Base-by-base conservation (phyloP, 2,113 vertebrate species). In the Anthoscopus minutus region DNA sequence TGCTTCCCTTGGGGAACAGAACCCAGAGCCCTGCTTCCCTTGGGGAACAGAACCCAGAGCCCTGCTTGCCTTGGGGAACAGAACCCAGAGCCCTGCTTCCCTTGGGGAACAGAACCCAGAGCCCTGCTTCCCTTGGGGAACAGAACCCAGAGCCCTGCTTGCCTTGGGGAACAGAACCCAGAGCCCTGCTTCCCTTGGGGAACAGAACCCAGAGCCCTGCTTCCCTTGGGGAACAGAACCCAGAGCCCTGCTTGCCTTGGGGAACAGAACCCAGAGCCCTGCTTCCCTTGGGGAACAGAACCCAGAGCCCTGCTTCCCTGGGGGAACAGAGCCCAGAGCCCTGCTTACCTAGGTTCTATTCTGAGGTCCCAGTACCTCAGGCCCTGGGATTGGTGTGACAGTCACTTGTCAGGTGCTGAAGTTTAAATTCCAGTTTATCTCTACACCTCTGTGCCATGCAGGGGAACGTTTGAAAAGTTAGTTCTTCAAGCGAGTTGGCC, bases 401-500 rank as follows among this genome's bases (percentile, higher is more conserved):
- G 16, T 11, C 25, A 28, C 19, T 13, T 40, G 67, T 31, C 64
- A 20, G 5, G 38, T 11, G 8, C 30, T 72, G 53, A 33, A 31
- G 24, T 54, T 44, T 22, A 7, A 40, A 35, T 56, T 35, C 30
- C 1, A 1, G 0, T 24, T 45, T 51, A 45, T 48, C 38, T 38
- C 47, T 23, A 4, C 1, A 1, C 7, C 27, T 37, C 30, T 33
- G 25, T 25, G 35, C 31, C 2, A 0, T 18, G 33, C 42, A 42
- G 30, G n/a, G 18, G 6, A 54, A 7, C 0, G 0, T 45, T 50
- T 31, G 45, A 65, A 47, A 47, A 38, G 21, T 64, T 15, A 0
- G 1, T 28, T 88, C 15, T 81, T 82, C 19, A 18, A 22, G 38
- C 12, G 9, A 14, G 37, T 30, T 18, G 57, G 48, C 14, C 44